These are phyloP conservation scores for Microchirus variegatus DNA, from an alignment of 2,797 vertebrate species.

Conservation along the genomic window DNA sequence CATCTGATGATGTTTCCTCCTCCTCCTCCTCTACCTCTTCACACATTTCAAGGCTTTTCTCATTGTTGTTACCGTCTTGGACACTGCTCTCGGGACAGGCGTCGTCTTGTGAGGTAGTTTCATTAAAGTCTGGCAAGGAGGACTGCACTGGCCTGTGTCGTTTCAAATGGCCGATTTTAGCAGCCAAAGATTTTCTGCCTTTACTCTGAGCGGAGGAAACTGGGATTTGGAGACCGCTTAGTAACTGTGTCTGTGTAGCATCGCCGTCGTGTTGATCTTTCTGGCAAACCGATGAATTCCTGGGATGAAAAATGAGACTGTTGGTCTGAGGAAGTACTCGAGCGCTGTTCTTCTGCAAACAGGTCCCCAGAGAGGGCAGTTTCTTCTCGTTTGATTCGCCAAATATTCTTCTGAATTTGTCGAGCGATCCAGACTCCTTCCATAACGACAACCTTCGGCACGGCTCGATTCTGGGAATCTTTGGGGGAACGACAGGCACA, in stretches of 20 bases:
- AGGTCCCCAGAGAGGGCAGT: constrained; percentile 1
- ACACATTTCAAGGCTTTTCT: constrained; percentile 13
- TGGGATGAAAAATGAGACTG: not conserved
- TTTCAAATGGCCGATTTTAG: constrained; percentile 87
- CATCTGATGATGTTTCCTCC: constrained; percentile 47
- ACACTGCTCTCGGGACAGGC: not conserved
- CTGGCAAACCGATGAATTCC: constrained; percentile 13
- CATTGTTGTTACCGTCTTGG: constrained; percentile 30
- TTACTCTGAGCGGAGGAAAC: constrained; percentile 35
- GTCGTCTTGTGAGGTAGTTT: constrained; percentile 15
- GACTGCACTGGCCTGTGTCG: constrained; percentile 53
- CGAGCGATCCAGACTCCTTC: constrained; percentile 84
- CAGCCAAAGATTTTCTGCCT: constrained; percentile 80
- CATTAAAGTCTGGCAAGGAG: not conserved
- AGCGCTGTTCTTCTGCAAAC: not conserved
- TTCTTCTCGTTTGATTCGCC: constrained; percentile 63
- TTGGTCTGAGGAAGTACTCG: constrained; percentile 12
- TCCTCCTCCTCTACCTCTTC: constrained; percentile 32
- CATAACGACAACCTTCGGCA: constrained; percentile 75
- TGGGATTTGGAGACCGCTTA: constrained; percentile 36
- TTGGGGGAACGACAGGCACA: constrained; percentile 38
- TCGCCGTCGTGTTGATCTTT: constrained; percentile 10
- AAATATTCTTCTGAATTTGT: constrained; percentile 88
- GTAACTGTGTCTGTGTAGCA: constrained; percentile 7
- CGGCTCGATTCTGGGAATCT: constrained; percentile 53